Conservation (phyloP, 2,888 invertebrate species). For the Tryphoninae sp. region DNA sequence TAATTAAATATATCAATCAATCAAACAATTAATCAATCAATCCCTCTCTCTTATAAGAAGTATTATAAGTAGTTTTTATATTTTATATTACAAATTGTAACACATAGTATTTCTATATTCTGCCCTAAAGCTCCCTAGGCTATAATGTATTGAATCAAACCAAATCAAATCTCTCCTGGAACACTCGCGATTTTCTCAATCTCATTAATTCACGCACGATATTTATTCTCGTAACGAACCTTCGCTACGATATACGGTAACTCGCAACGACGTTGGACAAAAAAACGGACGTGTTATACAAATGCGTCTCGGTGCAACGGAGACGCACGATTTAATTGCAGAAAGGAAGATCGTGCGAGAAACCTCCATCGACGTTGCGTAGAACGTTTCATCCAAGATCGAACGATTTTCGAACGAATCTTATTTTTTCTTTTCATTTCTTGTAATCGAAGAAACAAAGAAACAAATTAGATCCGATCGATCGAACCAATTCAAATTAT, state of each 20-base stretch:
- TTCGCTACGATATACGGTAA: background rate
- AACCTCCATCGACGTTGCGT: constrained; percentile 12
- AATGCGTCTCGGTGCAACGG: constrained; percentile 21
- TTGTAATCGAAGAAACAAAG: background rate
- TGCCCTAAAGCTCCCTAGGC: too few relatives aligned
- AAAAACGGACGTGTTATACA: constrained; percentile 36
- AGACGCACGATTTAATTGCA: constrained; percentile 22
- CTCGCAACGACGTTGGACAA: background rate
- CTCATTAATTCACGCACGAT: background rate
- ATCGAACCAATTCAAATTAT: background rate
- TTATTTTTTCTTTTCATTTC: background rate
- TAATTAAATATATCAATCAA: too few relatives aligned
- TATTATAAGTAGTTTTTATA: too few relatives aligned
- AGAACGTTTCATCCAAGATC: background rate
- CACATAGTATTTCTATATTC: too few relatives aligned
- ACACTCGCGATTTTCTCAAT: background rate
- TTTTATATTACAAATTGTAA: too few relatives aligned
- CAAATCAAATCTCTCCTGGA: background rate
- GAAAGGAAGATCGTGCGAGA: constrained; percentile 27
- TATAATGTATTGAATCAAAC: too few relatives aligned
- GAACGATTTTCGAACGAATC: background rate
- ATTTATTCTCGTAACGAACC: constrained; percentile 29
- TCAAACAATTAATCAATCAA: too few relatives aligned
- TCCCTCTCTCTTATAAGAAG: too few relatives aligned
- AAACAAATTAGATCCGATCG: background rate